phyloP scores from a whole-genome alignment of 2,888 invertebrate species.

The Eurois occulta region DNA sequence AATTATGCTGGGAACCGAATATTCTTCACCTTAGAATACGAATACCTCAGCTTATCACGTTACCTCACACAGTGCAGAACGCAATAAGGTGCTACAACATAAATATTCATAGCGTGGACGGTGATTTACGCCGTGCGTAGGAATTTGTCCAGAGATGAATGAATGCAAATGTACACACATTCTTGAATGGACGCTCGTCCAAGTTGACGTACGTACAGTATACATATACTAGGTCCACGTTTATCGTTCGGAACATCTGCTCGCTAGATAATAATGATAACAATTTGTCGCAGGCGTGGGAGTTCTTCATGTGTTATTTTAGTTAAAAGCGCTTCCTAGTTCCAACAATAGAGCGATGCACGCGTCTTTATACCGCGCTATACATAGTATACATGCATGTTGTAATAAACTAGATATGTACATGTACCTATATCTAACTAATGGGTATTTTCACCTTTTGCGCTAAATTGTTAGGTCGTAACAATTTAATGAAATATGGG shows the following conservation, averaged over 20 bases:
- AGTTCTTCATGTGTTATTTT: constrained; percentile 71
- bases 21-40: constrained; percentile 4
- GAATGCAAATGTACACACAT: constrained; percentile 63
- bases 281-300: constrained; percentile 69
- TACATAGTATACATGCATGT: constrained; percentile 12
- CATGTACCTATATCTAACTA: constrained; percentile 30
- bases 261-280: constrained; percentile 60
- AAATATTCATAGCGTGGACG: constrained; percentile 57
- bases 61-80: constrained; percentile 46
- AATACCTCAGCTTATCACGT: constrained; percentile 14
- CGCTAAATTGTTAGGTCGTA: constrained; percentile 34
- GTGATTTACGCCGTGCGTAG: constrained; percentile 57
- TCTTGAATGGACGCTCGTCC: constrained; percentile 57
- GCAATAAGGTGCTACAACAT: constrained; percentile 48
- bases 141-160: constrained; percentile 62
- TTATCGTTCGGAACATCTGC: constrained; percentile 54
- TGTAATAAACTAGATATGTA: constrained; percentile 28
- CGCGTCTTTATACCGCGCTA: constrained; percentile 51
- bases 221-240: constrained; percentile 24
- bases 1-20: not conserved
- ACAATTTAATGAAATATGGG: constrained; percentile 18
- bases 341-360: constrained; percentile 66
- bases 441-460: constrained; percentile 61
- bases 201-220: constrained; percentile 26
- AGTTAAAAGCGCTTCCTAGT: constrained; percentile 74